phyloP scores from a whole-genome alignment of 2,888 invertebrate genomes.

The Physocephala rufipes region DNA sequence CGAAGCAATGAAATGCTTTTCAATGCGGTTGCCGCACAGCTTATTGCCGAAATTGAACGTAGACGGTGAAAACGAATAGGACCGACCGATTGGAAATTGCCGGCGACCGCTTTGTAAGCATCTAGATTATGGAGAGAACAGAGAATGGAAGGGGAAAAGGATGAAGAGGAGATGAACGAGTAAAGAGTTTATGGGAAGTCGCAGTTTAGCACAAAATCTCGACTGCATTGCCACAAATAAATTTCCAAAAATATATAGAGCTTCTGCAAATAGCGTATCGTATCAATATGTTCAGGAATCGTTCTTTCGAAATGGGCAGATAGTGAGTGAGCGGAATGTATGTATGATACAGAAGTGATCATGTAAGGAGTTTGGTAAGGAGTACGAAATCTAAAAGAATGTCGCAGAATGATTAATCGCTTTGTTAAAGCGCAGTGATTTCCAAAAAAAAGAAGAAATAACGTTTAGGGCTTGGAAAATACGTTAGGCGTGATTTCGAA shows the following conservation, averaged over 20 bases:
- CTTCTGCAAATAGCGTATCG: neutral
- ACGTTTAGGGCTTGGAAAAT: neutral
- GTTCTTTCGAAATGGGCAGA: neutral
- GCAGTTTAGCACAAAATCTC: conserved; percentile 20
- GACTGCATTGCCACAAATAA: conserved; percentile 33
- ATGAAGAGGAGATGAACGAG: neutral
- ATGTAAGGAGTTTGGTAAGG: neutral
- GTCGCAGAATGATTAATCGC: conserved; percentile 26
- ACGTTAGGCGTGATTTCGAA: no score
- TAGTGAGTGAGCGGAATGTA: neutral
- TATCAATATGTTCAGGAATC: neutral
- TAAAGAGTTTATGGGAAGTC: neutral
- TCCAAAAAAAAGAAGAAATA: conserved; percentile 11
- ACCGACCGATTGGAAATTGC: neutral
- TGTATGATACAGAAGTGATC: no score
- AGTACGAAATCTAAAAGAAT: neutral
- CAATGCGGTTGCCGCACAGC: conserved; percentile 14
- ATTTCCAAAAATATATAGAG: conserved; percentile 7
- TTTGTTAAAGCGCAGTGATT: conserved; percentile 29
- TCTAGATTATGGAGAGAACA: neutral
- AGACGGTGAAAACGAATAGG: no score
- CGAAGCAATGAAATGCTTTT: conserved; percentile 23
- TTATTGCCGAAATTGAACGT: no score
- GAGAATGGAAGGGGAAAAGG: neutral
- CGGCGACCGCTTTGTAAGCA: no score